A percentile compares a stretch with the other conserved stretches of the same genome.
These are phyloP conservation scores for Melikaiella ostensackeni DNA, from an alignment of 2,888 invertebrate species.

Conservation along the genomic window DNA sequence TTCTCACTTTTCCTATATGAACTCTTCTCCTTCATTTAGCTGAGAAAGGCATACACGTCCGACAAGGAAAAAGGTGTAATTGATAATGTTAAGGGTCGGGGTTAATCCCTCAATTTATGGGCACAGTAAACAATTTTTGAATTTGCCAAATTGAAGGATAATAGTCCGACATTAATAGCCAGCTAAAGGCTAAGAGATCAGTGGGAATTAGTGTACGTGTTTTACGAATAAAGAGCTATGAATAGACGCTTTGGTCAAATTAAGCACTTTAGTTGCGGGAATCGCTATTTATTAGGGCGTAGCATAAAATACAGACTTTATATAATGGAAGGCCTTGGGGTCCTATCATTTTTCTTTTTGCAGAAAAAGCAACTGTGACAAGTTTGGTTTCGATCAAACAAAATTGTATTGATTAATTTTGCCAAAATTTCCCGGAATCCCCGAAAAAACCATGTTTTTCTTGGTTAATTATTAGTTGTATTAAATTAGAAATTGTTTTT, in stretches of 20 bases:
- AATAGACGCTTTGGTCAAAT: neutral
- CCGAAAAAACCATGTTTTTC: no score
- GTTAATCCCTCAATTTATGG: constrained; percentile 75
- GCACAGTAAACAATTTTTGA: constrained; percentile 66
- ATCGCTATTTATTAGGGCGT: neutral
- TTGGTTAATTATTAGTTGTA: no score
- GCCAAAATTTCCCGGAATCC: no score
- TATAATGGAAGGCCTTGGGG: no score
- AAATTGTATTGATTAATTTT: no score
- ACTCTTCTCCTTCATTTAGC: neutral
- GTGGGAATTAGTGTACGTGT: constrained; percentile 51
- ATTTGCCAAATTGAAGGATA: constrained; percentile 68
- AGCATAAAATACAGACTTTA: no score
- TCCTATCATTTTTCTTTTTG: no score
- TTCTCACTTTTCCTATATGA: neutral
- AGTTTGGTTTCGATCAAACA: no score
- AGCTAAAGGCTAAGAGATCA: constrained; percentile 43
- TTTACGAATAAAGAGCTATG: constrained; percentile 33
- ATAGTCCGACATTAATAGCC: constrained; percentile 58
- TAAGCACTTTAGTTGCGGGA: neutral
- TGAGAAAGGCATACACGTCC: neutral
- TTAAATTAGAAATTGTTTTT: no score
- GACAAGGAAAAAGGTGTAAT: constrained; percentile 60
- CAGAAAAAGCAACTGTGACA: no score
- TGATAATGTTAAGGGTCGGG: constrained; percentile 73